Percentiles rank a stretch among this genome's conserved stretches.
Evolutionary conservation across 2,797 vertebrate genomes (phyloP).

Genomic region (Myoxocephalus aenaeus): DNA sequence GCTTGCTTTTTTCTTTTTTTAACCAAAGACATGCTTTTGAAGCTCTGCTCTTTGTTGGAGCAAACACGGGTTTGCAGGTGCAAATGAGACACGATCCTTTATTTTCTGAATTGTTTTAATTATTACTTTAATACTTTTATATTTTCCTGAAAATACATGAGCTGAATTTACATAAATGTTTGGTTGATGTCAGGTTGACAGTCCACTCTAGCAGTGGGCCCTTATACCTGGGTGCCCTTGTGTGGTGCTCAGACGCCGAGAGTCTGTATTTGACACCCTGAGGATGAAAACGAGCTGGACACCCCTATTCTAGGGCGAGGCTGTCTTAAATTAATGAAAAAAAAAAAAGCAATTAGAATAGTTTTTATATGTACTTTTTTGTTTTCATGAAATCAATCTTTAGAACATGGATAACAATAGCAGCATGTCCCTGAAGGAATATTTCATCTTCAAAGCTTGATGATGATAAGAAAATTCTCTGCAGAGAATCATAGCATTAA

Average conservation of each 20-base stretch:
- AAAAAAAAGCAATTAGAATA: background rate
- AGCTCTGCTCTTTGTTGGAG: background rate
- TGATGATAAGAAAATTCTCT: slow-evolving; percentile 4
- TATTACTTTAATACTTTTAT: background rate
- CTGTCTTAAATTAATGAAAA: background rate
- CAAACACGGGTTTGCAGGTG: background rate
- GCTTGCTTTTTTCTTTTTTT: background rate
- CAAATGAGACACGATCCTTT: background rate
- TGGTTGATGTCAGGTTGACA: background rate
- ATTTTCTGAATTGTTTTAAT: background rate
- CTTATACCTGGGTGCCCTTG: background rate
- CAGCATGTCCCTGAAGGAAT: slow-evolving; percentile 4
- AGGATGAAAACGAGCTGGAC: background rate
- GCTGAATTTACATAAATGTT: background rate
- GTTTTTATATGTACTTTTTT: too few relatives aligned
- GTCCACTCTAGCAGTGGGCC: background rate
- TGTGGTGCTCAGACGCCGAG: too few relatives aligned
- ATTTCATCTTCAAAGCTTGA: background rate
- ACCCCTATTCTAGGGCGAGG: background rate
- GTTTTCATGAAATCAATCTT: too few relatives aligned
- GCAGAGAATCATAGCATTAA: slow-evolving; percentile 16
- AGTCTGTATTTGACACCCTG: too few relatives aligned
- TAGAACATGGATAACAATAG: background rate
- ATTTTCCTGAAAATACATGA: background rate
- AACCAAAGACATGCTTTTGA: background rate